Evolutionary conservation across 1,140 invertebrate genomes (phyloP), one percentile per base, ranked within the genome.

Genomic region (Solenopsis fugax): DNA sequence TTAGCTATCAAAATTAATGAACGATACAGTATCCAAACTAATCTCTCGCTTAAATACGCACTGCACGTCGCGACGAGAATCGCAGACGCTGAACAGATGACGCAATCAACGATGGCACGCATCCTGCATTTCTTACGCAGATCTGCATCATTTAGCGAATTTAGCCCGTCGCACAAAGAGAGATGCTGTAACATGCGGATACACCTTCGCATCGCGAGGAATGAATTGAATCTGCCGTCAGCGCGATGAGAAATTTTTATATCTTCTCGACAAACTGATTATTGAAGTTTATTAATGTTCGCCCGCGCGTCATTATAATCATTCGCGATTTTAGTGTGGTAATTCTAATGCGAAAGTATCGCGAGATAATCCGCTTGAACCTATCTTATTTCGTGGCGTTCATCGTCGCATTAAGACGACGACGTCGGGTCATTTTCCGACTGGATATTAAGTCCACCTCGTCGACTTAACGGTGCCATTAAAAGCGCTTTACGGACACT

Each of bases 361-460:
- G 50, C 58, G 45, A 24, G 48, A 86, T 54, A 50, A 56, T 69
- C 2, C 21, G 41, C 52, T 45, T 45, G n/a, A 88, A 80, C 58
- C 69, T 54, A 73, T 56, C 34, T 56, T 71, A 54, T 18, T 37
- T 52, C 34, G 37, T 18, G 50, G 24, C 52, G 29, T 56, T 86
- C 69, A 80, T 88, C 54, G 87, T 34, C 56, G 50, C 24, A 56
- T 78, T 84, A 9, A 48, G 12, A 3, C n/a, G 65, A 72, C 71
- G 73, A 21, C 65, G 73, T 21, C 56, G 21, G 12, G n/a, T 72
- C 24, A 65, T 69, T 45, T 45, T 21, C 65, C 29, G n/a, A n/a
- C 1, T 6, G 56, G 65, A 85, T 88, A 88, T 88, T 73, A 78
- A 78, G 67, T 58, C 69, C 72, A 58, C 34, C 21, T 76, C 16